Conservation (phyloP, 2,888 invertebrate genomes). For the Opisthograptis luteolata region DNA sequence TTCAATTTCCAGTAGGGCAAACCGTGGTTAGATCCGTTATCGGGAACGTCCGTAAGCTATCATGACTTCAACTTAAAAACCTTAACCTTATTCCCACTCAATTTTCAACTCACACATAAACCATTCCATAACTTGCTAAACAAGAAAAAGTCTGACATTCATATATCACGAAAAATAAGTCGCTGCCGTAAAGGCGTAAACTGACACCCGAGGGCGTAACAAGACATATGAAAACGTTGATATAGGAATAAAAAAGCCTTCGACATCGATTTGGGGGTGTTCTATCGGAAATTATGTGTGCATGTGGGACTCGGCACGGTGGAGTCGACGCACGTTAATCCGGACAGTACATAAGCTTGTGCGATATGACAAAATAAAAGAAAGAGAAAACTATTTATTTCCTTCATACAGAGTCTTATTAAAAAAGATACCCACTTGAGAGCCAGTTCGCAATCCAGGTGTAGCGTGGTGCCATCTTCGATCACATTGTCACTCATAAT, state of each 20-base stretch:
- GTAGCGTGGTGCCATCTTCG: no score
- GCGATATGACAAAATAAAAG: no score
- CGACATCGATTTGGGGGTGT: constrained; percentile 56
- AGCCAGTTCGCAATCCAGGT: no score
- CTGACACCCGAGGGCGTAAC: constrained; percentile 41
- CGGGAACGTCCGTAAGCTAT: background rate
- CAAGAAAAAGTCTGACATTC: constrained; percentile 22
- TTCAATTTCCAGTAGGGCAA: no score
- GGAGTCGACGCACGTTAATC: constrained; percentile 31
- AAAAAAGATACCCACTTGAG: no score
- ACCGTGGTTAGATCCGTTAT: no score
- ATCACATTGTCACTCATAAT: no score
- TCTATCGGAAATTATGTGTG: constrained; percentile 61
- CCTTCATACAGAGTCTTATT: no score
- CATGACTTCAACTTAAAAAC: background rate
- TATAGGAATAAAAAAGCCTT: constrained; percentile 51
- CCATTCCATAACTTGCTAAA: constrained; percentile 17
- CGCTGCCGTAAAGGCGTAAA: constrained; percentile 32
- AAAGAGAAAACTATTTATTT: no score
- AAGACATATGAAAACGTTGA: constrained; percentile 49
- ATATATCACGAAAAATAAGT: constrained; percentile 28
- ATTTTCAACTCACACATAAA: constrained; percentile 10
- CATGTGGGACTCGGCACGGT: constrained; percentile 48
- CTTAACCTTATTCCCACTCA: constrained; percentile 15
- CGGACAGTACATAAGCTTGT: constrained; percentile 1